Evolutionary conservation across 2,888 invertebrate genomes (phyloP).

Genomic region (Acrobasis consociella): DNA sequence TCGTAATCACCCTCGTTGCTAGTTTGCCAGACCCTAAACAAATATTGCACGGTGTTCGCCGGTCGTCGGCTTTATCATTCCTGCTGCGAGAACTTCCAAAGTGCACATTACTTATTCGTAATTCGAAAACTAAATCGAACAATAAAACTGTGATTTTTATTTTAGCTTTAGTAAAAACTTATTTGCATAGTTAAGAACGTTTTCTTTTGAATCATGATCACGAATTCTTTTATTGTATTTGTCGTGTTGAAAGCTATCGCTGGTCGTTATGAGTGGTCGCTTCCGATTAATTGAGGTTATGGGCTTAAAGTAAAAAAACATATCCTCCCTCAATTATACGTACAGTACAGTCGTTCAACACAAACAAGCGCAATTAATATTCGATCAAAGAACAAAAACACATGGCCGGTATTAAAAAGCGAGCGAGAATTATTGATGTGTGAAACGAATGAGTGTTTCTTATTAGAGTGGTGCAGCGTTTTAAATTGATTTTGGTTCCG

Average conservation of each 20-base stretch:
- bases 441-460: slow-evolving; percentile 55
- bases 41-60: slow-evolving; percentile 60
- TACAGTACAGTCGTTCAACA: not conserved
- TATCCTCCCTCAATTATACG: not conserved
- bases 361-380: slow-evolving; percentile 29
- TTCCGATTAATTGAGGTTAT: slow-evolving; percentile 20
- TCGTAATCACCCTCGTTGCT: slow-evolving; percentile 69
- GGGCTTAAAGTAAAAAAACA: slow-evolving; percentile 9
- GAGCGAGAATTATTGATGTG: slow-evolving; percentile 46
- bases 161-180: slow-evolving; percentile 17
- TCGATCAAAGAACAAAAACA: slow-evolving; percentile 32
- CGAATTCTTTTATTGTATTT: not conserved
- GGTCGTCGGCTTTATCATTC: slow-evolving; percentile 49
- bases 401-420: slow-evolving; percentile 37
- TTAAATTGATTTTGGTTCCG: slow-evolving; percentile 36
- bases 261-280: not conserved
- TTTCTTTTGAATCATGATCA: slow-evolving; percentile 13
- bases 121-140: slow-evolving; percentile 39
- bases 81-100: slow-evolving; percentile 44
- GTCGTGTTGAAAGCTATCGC: slow-evolving; percentile 3
- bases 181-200: not conserved
- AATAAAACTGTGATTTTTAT: slow-evolving; percentile 25
- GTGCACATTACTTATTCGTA: slow-evolving; percentile 22
- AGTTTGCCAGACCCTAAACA: slow-evolving; percentile 74
- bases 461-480: slow-evolving; percentile 39